A percentile compares a stretch with the other conserved stretches of the same genome.
phyloP scores from a whole-genome alignment of 2,888 invertebrate genomes.

The Agrochola circellaris region DNA sequence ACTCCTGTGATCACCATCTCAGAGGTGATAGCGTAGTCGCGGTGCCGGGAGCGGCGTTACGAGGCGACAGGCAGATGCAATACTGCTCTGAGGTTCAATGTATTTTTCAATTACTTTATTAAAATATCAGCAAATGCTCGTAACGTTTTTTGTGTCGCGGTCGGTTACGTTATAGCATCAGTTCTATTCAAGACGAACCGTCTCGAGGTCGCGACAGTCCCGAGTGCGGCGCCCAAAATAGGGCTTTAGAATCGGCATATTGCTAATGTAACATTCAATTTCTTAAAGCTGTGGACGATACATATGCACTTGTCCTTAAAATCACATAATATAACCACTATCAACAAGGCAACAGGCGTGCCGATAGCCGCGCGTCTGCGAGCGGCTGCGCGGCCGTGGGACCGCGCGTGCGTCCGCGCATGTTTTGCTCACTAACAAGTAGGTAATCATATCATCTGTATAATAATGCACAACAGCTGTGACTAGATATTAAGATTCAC shows the following conservation, averaged over 20 bases:
- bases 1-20: slow-evolving; percentile 1
- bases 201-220: background rate
- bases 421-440: slow-evolving; percentile 38
- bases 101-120: background rate
- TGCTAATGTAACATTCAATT: slow-evolving; percentile 74
- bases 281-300: slow-evolving; percentile 77
- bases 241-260: slow-evolving; percentile 76
- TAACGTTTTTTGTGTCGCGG: background rate
- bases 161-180: slow-evolving; percentile 22
- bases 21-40: background rate
- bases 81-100: background rate
- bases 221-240: slow-evolving; percentile 45
- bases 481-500: slow-evolving; percentile 84
- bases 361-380: slow-evolving; percentile 16
- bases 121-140: no score
- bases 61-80: background rate
- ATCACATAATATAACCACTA: slow-evolving; percentile 64
- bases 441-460: slow-evolving; percentile 61
- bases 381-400: background rate
- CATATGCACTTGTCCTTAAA: slow-evolving; percentile 67
- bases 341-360: slow-evolving; percentile 64
- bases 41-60: background rate
- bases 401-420: slow-evolving; percentile 11
- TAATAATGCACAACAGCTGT: slow-evolving; percentile 83
- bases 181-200: slow-evolving; percentile 1